Evolutionary conservation across 2,888 invertebrate genomes (phyloP), one percentile per base, ranked within the genome.

Genomic region (Lapara coniferarum): DNA sequence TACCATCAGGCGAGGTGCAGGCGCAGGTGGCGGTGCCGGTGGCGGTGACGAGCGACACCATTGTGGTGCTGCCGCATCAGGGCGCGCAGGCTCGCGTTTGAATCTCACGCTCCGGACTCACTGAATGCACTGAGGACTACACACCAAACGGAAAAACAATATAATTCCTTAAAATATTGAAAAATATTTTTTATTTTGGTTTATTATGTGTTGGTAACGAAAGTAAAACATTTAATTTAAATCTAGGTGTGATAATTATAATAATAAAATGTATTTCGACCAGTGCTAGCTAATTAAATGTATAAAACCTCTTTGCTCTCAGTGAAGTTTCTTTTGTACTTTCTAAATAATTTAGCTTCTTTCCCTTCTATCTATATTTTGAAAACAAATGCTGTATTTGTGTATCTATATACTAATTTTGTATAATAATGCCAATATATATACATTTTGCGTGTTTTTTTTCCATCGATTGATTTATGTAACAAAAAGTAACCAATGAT

Each of bases 61-160:
- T 92, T 72, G 91, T 92, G 68, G 84, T 91, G 74, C 73, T 92
- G 76, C 88, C 91, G 0, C 87, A 85, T 71, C 80, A 76, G 5
- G 88, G 88, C 69, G 67, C 78, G 14, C 89, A 88, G 73, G 87
- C 89, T 5, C 85, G 85, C 77, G 92, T 92, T 72, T 92, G 87
- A 91, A 87, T 87, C 87, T 86, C 86, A 71, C 37, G 12, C 57
- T 14, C 49, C 37, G 5, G 3, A 16, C 19, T 49, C 63, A 49
- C 49, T 63, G 63, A 19, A 7, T 49, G 63, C 63, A 63, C 49
- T 59, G 63, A 63, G 46, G 63, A 46, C 56, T 56, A 12, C 19
- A 56, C 19, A 56, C 19, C 13, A 56, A 56, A 25, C 19, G 25
- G 25, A 56, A 56, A 56, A 59, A 13, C n/a, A 16, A 59, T 16